Percentiles rank a stretch among this genome's conserved stretches.
Conservation (phyloP, 2,888 invertebrate genomes). For the Lottia scabra region DNA sequence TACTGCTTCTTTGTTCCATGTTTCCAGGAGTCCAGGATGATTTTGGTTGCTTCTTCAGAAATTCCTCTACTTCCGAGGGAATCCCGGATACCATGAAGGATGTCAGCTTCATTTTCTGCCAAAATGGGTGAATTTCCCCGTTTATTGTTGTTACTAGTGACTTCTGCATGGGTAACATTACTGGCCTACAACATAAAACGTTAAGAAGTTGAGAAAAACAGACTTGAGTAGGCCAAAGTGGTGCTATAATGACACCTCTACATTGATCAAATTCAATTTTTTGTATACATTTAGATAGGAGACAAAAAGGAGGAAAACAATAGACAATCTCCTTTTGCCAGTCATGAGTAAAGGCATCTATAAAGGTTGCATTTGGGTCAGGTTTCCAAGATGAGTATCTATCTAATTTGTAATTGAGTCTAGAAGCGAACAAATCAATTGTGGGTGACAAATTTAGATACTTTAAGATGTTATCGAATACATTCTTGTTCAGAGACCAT, state of each 20-base stretch:
- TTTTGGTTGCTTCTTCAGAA: constrained; percentile 14
- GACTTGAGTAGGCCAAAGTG: constrained; percentile 30
- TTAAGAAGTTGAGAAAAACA: constrained; percentile 27
- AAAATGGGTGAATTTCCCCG: neutral
- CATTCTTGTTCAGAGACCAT: neutral
- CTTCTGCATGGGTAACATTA: constrained; percentile 12
- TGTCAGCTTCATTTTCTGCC: constrained; percentile 22
- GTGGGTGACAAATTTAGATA: neutral
- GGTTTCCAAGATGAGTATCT: neutral
- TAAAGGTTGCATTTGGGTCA: constrained; percentile 15
- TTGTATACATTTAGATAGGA: constrained; percentile 23
- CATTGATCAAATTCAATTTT: constrained; percentile 23
- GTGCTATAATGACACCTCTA: constrained; percentile 21
- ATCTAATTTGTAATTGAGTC: neutral
- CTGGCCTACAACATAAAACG: constrained; percentile 9
- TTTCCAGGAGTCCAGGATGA: constrained; percentile 34
- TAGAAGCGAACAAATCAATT: neutral
- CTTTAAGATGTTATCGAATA: neutral
- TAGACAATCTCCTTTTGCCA: constrained; percentile 14
- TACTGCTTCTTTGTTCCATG: constrained; percentile 27
- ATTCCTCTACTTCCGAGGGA: constrained; percentile 16
- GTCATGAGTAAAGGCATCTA: constrained; percentile 17
- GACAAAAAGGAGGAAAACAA: constrained; percentile 36
- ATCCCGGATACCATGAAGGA: constrained; percentile 29
- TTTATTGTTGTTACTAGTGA: constrained; percentile 12